Evolutionary conservation across 2,113 vertebrate genomes (phyloP).

Genomic region (Pampusana beccarii): DNA sequence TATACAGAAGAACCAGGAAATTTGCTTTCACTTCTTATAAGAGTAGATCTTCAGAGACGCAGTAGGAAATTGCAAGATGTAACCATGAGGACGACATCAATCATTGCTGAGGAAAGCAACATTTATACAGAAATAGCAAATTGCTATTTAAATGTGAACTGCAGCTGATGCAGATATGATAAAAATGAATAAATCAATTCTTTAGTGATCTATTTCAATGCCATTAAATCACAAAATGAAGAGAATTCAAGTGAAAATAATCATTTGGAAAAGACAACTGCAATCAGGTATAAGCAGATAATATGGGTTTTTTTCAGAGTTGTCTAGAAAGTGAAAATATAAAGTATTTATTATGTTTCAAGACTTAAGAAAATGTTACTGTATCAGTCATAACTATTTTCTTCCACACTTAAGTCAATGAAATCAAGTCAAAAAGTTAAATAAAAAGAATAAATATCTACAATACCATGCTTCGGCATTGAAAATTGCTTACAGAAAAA

Average conservation of each 20-base stretch:
- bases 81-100: not conserved
- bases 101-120: not conserved
- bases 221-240: not conserved
- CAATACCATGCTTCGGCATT: rapidly evolving
- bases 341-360: not conserved
- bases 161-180: not conserved
- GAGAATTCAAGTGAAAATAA: not conserved
- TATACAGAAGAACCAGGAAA: not conserved
- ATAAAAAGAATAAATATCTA: not conserved
- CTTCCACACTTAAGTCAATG: not conserved
- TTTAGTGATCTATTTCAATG: constrained; percentile 4
- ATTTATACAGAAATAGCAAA: not conserved
- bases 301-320: not conserved
- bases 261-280: not conserved
- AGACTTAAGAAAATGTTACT: not conserved
- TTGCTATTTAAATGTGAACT: not conserved
- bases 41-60: not conserved
- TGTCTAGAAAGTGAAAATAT: not conserved
- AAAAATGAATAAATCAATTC: constrained; percentile 5
- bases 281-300: not conserved
- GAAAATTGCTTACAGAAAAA: not conserved
- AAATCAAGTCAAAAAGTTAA: not conserved
- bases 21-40: not conserved
- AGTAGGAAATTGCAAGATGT: not conserved
- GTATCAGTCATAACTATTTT: not conserved